Evolutionary conservation across 2,888 invertebrate species (phyloP).

Genomic region (Eristalis tenax): DNA sequence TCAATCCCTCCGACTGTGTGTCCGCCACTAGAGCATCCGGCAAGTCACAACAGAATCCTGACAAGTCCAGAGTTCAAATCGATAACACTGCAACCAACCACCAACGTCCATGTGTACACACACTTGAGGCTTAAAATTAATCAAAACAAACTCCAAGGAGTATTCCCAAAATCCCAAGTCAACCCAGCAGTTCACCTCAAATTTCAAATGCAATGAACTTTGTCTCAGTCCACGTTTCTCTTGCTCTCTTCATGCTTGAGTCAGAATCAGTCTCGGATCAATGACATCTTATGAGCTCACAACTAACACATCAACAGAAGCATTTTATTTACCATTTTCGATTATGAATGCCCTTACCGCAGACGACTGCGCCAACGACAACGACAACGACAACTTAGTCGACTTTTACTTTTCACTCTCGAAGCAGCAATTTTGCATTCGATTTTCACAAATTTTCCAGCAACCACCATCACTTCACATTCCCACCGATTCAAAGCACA

Average conservation of each 20-base stretch:
- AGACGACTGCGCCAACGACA: background rate
- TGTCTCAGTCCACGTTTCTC: background rate
- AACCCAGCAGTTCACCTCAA: conserved; percentile 7
- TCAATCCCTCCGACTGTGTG: no score
- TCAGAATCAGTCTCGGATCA: conserved; percentile 19
- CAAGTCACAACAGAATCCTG: background rate
- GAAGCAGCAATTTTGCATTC: conserved; percentile 55
- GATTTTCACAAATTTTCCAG: conserved; percentile 41
- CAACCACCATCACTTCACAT: conserved; percentile 8
- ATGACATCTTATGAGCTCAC: conserved; percentile 32
- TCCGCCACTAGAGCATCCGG: no score
- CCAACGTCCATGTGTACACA: background rate
- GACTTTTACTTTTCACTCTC: conserved; percentile 68
- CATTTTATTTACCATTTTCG: conserved; percentile 58
- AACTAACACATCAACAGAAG: conserved; percentile 23
- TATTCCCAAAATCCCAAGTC: background rate
- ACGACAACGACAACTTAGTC: conserved; percentile 2
- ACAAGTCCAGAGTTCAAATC: background rate
- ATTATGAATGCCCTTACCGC: conserved; percentile 56
- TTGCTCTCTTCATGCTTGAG: background rate
- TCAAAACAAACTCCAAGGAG: conserved; percentile 33
- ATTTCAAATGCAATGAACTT: conserved; percentile 30
- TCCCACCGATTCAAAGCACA: no score
- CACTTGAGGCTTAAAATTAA: background rate
- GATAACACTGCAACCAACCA: background rate